Percentiles rank a stretch among this genome's conserved stretches.
Conservation (phyloP, 2,113 vertebrate genomes). For the Calyptomena viridis region DNA sequence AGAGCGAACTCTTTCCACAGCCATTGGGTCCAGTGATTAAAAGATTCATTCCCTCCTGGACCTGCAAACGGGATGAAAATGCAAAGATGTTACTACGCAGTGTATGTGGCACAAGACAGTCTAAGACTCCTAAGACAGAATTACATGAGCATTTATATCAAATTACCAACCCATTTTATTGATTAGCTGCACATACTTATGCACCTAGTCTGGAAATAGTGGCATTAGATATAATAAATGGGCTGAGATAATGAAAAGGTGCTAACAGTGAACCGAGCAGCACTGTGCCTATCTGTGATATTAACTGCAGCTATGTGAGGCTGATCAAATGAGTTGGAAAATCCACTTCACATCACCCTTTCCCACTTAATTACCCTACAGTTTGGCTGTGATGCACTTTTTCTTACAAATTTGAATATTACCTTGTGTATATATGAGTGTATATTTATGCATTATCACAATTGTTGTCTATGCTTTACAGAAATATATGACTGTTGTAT, state of each 20-base stretch:
- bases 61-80: conserved; percentile 74
- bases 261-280: not conserved
- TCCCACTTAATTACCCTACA: not conserved
- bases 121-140: not conserved
- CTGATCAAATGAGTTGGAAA: not conserved
- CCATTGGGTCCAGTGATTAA: conserved; percentile 97
- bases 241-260: not conserved
- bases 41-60: conserved; percentile 95
- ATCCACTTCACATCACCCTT: not conserved
- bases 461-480: not conserved
- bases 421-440: not conserved
- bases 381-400: not conserved
- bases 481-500: not conserved
- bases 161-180: not conserved
- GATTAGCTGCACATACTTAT: not conserved
- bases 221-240: not conserved
- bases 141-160: not conserved
- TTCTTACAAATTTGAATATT: not conserved
- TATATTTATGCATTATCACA: not conserved
- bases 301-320: not conserved
- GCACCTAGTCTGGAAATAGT: not conserved
- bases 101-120: not conserved
- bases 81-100: not conserved
- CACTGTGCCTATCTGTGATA: not conserved
- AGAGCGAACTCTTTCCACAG: conserved; percentile 97